Base-by-base conservation (phyloP, 2,797 vertebrate genomes). In the Acomys russatus region DNA sequence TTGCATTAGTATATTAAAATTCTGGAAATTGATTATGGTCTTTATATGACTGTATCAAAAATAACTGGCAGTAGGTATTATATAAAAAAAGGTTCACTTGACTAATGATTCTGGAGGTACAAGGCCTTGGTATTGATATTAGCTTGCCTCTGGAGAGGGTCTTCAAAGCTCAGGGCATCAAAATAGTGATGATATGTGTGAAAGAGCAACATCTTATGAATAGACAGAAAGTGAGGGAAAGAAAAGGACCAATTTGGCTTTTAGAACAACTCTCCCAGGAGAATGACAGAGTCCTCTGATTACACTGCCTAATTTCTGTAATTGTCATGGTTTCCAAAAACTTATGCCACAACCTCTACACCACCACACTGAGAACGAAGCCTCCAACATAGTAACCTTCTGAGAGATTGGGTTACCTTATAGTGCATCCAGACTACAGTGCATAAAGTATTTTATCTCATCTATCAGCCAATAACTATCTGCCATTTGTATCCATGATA, bases 151-250 rank as follows among this genome's bases (percentile, higher is more conserved):
- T 38, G 18, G 49, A 33, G n/a, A 92, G 11, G 11, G 5, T 9
- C 4, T 17, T 68, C 11, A 5, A 17, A 14, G 18, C 10, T 56
- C 1, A 0, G 30, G 61, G 3, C n/a, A 56, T 23, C 4, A 17
- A 4, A 54, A 38, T 56, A 28, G 7, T 64, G 49, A 76, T 1
- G 63, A 6, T 11, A 10, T 64, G 17, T 78, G 7, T 68, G n/a
- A 76, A 59, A 76, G 23, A 63, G 25, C 30, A 3, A 54, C 4
- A 56, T 77, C 33, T 20, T 12, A 22, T 30, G 12, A 17, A n/a
- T 30, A 38, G 23, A 23, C 1, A 28, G 49, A 3, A 92, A 30
- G 0, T 28, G 5, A 30, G 30, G 23, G 3, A 63, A 30, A 54
- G 15, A 2, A 0, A 73, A 18, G 38, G 9, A 1, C 3, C 25